Base-by-base conservation (phyloP, 2,113 vertebrate genomes). In the Eulemur macaco region DNA sequence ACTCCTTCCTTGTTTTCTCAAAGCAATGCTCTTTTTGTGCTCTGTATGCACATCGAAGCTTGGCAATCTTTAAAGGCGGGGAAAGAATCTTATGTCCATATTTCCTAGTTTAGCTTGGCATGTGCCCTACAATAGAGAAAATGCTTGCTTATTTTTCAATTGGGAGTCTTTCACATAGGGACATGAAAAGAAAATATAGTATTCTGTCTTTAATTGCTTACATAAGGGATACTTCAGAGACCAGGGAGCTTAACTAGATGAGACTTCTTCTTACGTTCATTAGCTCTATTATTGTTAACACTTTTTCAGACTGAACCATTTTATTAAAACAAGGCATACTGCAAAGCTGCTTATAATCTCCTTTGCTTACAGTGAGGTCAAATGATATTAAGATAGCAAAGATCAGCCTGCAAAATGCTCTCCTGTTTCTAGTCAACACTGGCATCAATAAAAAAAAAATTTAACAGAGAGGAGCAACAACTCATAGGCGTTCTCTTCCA, bases 401-500 rank as follows among this genome's bases (percentile, higher is more conserved):
- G 23, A 91, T 64, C 1, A 83, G 34, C 20, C 18, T 91, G 37
- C 42, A 93, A 37, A 68, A 64, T 91, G 23, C 20, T 73, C 87
- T 93, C 90, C 81, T 91, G 86, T 94, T 96, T 95, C 73, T 91
- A 88, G 78, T 93, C 66, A 95, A 93, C 6, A 81, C 29, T 71
- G 73, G 89, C 86, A 93, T 66, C 58, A 80, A 87, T 29, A 10
- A 83, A 71, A 45, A 63, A 93, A 90, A 31, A 94, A 95, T 47
- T 52, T 39, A 71, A 88, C 37, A 56, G 31, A 37, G n/a, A 68
- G 64, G 25, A 91, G 82, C 63, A 87, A 63, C 50, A 96, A 96
- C 34, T 80, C 84, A 64, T n/a, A 94, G 56, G 60, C 1, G 0
- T 84, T 81, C n/a, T 81, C 68, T 96, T 96, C 56, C 73, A 96